phyloP scores from a whole-genome alignment of 2,797 vertebrate genomes.

The Leptoclinus maculatus region DNA sequence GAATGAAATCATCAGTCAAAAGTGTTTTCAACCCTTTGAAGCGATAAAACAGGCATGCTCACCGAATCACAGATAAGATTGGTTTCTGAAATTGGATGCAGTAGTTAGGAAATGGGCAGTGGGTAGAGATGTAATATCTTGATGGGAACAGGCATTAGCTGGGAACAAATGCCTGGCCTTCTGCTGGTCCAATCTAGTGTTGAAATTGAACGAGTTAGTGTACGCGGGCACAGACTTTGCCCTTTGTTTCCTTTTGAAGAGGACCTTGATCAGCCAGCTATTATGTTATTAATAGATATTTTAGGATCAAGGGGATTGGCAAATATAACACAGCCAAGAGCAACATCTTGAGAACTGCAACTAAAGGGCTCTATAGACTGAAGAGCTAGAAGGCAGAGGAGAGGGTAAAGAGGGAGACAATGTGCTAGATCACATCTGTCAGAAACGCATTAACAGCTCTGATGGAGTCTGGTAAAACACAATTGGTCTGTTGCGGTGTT shows the following conservation, averaged over 20 bases:
- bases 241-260: conserved; percentile 35
- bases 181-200: conserved; percentile 13
- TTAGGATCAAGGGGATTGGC: conserved; percentile 32
- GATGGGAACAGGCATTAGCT: conserved; percentile 2
- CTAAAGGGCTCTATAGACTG: background rate
- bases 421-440: conserved; percentile 58
- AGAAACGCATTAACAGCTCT: conserved; percentile 53
- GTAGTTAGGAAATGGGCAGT: conserved; percentile 24
- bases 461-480: conserved; percentile 49
- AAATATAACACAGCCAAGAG: conserved; percentile 38
- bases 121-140: conserved; percentile 12
- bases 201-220: conserved; percentile 25
- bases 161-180: conserved; percentile 15
- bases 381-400: conserved; percentile 8
- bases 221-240: background rate
- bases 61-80: conserved; percentile 9
- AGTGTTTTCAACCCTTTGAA: conserved; percentile 12
- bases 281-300: conserved; percentile 60
- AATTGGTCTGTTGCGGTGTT: conserved; percentile 49
- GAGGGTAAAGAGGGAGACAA: conserved; percentile 30
- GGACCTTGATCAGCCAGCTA: conserved; percentile 40
- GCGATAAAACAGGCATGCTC: background rate
- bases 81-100: conserved; percentile 14
- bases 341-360: conserved; percentile 40
- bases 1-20: conserved; percentile 42